These are phyloP conservation scores for Aporophyla nigra DNA, from an alignment of 2,888 invertebrate genomes.

Conservation along the genomic window DNA sequence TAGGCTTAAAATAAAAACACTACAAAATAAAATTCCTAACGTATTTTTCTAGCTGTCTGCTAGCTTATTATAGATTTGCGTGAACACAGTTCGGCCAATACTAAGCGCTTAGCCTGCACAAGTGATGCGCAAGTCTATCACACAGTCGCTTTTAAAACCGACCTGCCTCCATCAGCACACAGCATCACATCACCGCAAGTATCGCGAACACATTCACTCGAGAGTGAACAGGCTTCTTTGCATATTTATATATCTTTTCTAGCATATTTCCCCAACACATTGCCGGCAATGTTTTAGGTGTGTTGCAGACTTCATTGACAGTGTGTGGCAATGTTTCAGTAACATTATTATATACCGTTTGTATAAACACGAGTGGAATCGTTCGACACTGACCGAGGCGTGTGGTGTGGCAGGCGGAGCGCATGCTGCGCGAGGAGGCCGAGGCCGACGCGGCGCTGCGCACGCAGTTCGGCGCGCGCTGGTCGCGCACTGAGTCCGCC, in stretches of 20 bases:
- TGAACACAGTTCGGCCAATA: background rate
- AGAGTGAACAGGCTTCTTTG: background rate
- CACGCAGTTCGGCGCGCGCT: slow-evolving; percentile 97
- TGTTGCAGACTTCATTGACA: too few relatives aligned
- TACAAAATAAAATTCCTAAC: background rate
- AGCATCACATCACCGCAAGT: background rate
- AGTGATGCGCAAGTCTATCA: background rate
- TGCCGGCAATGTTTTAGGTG: background rate
- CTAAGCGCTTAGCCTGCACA: background rate
- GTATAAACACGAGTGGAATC: background rate
- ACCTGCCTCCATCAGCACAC: background rate
- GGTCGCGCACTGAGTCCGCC: slow-evolving; percentile 97
- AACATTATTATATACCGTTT: background rate
- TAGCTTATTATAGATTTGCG: background rate
- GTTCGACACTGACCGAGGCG: too few relatives aligned
- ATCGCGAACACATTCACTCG: background rate
- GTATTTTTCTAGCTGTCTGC: background rate
- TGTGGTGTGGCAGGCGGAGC: slow-evolving; percentile 80
- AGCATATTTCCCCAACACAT: background rate
- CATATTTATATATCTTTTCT: too few relatives aligned
- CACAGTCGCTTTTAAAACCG: background rate
- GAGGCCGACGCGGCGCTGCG: slow-evolving; percentile 97
- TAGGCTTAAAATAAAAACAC: too few relatives aligned
- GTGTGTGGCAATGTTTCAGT: too few relatives aligned
- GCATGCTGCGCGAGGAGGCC: slow-evolving; percentile 96